Base-by-base conservation (phyloP, 64 coral and sea anemone species). In the Exaiptasia diaphana region DNA sequence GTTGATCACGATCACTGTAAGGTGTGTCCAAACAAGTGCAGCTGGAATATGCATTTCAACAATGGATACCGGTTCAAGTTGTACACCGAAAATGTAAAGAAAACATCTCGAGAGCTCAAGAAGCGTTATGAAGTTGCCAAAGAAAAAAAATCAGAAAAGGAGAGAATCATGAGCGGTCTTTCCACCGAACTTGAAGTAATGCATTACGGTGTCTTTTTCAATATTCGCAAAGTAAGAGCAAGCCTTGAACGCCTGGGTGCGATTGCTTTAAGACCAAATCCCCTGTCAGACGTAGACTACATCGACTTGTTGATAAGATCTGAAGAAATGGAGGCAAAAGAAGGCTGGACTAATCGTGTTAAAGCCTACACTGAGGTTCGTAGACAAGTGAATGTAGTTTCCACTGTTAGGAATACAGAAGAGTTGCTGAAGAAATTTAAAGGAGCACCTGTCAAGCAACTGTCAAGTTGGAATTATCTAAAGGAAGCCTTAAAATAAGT, bases 241-340 rank as follows among this genome's bases (percentile, higher is more conserved):
- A 72, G 48, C 36, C 36, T 83, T 36, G 5, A 0, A 3, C 45
- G 31, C 7, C 34, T 83, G 2, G 50, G 60, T 20, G 81, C 71
- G 5, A 83, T 83, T 70, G 81, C 81, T 6, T 54, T 83, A 8
- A 83, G 45, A 32, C 81, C 81, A 3, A 73, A 83, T 5, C 81
- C 81, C 37, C 37, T 83, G 26, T 55, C 81, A 44, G 18, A 73
- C 0, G 17, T 73, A 5, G 20, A 83, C 1, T 46, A 83, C 15
- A 37, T 83, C 23, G 38, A 83, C 4, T 38, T 83, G 2, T 17
- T 72, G 5, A 83, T 83, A 21, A 24, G 72, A 6, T 41, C 67
- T 1, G 81, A 83, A 18, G 43, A 83, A 38, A 40, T 71, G 17
- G 34, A 28, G 25, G 81, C 67, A 4, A 83, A 83, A 20, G 22